Conservation (phyloP, 2,113 vertebrate species). For the Dissostichus mawsoni region DNA sequence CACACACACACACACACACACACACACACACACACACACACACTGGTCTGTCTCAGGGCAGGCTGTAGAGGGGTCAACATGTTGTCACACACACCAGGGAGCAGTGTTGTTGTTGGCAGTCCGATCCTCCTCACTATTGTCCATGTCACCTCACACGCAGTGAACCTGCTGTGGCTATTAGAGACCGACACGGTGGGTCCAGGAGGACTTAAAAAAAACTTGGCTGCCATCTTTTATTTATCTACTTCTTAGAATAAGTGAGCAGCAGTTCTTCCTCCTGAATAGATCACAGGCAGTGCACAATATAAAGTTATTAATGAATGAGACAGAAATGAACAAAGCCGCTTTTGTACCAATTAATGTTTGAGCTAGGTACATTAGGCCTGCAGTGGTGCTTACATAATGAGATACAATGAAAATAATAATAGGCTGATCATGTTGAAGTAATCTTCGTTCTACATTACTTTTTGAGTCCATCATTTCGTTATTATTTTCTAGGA, state of each 20-base stretch:
- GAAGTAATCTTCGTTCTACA: background rate
- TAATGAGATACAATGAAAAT: background rate
- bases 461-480: background rate
- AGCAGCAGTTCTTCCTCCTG: background rate
- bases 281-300: background rate
- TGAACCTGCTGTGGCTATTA: conserved; percentile 55
- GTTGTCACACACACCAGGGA: conserved; percentile 65
- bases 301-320: background rate
- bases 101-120: conserved; percentile 53
- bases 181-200: conserved; percentile 9
- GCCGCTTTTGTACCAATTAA: background rate
- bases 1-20: conserved; percentile 31
- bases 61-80: conserved; percentile 52
- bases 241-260: conserved; percentile 1
- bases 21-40: conserved; percentile 25
- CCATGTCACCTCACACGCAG: conserved; percentile 43
- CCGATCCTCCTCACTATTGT: conserved; percentile 39
- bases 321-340: background rate
- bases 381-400: background rate
- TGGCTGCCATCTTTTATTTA: conserved; percentile 17
- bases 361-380: background rate
- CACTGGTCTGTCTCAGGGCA: conserved; percentile 51
- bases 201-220: conserved; percentile 18
- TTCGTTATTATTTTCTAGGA: background rate
- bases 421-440: background rate